A percentile compares a stretch with the other conserved stretches of the same genome.
Evolutionary conservation across 2,113 vertebrate species (phyloP).

Genomic region (Suncus etruscus): DNA sequence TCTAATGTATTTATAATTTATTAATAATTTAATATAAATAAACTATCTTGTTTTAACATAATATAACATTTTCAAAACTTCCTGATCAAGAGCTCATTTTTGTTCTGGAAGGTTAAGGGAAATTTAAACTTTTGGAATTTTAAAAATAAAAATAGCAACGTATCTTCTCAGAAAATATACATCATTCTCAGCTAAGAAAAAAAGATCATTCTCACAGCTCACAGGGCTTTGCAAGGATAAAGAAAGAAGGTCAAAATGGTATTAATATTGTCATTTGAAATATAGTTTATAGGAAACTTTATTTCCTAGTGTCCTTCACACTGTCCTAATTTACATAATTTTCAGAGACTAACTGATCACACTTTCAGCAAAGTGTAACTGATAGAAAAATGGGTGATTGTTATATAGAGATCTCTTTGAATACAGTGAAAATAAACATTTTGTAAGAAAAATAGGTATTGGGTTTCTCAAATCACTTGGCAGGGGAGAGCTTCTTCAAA

Average conservation of each 20-base stretch:
- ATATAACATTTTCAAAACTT: not conserved
- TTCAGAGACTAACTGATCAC: not conserved
- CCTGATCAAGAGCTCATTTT: not conserved
- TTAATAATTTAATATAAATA: not conserved
- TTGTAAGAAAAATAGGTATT: not conserved
- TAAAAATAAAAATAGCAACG: not conserved
- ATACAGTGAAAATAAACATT: not conserved
- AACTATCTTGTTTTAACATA: not conserved
- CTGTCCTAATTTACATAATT: constrained; percentile 26
- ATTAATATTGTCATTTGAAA: constrained; percentile 8
- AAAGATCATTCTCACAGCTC: not conserved
- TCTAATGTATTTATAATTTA: too few relatives aligned
- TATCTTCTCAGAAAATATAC: not conserved
- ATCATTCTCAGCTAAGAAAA: not conserved
- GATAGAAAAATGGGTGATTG: not conserved
- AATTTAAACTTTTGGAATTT: not conserved
- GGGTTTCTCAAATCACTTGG: not conserved
- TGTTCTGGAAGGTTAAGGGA: not conserved
- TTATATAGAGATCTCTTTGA: not conserved
- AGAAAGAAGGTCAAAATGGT: constrained; percentile 4
- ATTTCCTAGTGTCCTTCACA: not conserved
- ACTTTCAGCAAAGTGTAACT: constrained; percentile 16
- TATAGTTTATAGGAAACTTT: not conserved
- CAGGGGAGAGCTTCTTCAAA: not conserved
- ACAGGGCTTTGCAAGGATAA: not conserved